phyloP scores from a whole-genome alignment of 2,888 invertebrate species.

The Omphaloscelis lunosa region DNA sequence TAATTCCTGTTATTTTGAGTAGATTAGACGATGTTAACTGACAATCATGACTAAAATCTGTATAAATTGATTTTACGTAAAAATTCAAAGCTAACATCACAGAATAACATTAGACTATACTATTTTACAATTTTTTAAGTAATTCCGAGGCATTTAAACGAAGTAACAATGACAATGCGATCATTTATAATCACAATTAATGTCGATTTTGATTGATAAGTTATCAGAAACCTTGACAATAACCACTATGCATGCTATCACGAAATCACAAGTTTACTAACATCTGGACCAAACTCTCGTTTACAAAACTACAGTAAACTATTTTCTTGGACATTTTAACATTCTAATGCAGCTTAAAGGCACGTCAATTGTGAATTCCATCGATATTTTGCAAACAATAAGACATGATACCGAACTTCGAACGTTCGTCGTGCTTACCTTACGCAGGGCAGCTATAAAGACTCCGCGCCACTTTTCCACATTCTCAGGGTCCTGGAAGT shows the following conservation, averaged over 20 bases:
- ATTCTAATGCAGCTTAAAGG: not conserved
- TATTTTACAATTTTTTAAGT: not conserved
- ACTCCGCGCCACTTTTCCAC: constrained; percentile 97
- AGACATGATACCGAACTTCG: constrained; percentile 33
- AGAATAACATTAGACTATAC: not conserved
- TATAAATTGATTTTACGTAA: not conserved
- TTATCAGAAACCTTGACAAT: constrained; percentile 65
- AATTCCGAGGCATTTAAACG: constrained; percentile 1
- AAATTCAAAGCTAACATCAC: not conserved
- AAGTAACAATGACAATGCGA: constrained; percentile 28
- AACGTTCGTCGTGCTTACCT: constrained; percentile 89
- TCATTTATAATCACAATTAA: constrained; percentile 44
- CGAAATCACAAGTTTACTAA: constrained; percentile 52
- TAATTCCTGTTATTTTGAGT: not conserved
- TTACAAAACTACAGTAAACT: constrained; percentile 3
- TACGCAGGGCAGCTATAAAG: constrained; percentile 96
- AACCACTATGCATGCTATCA: constrained; percentile 19
- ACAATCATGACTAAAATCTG: not conserved
- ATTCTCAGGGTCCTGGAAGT: constrained; percentile 97
- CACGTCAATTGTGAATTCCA: constrained; percentile 18
- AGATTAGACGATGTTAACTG: too few species aligned
- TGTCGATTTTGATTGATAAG: constrained; percentile 61
- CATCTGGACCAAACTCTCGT: constrained; percentile 49
- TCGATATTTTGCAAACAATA: constrained; percentile 53
- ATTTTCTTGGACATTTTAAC: constrained; percentile 5